Evolutionary conservation across 2,797 vertebrate genomes (phyloP).

Genomic region (Anableps anableps): DNA sequence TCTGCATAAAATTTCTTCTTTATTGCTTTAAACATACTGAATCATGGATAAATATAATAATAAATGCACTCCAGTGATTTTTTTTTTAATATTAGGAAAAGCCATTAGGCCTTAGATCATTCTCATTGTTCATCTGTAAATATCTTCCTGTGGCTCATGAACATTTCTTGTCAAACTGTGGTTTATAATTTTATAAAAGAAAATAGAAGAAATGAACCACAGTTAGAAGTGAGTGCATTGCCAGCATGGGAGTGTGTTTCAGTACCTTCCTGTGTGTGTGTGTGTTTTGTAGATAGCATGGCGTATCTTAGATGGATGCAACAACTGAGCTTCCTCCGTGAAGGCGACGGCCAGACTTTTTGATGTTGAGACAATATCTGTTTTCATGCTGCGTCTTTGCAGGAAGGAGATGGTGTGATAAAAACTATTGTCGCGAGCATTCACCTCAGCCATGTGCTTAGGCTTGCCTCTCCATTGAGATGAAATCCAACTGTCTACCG

Average conservation of each 20-base stretch:
- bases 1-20: not conserved
- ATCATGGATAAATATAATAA: not conserved
- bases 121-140: not conserved
- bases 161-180: not conserved
- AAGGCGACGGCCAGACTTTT: slow-evolving; percentile 70
- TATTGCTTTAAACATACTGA: not conserved
- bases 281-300: slow-evolving; percentile 57
- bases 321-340: slow-evolving; percentile 69
- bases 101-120: not conserved
- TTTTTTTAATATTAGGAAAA: not conserved
- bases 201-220: slow-evolving; percentile 54
- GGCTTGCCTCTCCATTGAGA: slow-evolving; percentile 72
- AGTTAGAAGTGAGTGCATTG: slow-evolving; percentile 38
- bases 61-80: not conserved
- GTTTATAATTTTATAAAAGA: slow-evolving; percentile 1
- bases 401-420: slow-evolving; percentile 71
- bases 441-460: slow-evolving; percentile 73
- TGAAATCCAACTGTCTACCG: slow-evolving; percentile 73
- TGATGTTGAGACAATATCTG: slow-evolving; percentile 78
- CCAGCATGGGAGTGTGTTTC: slow-evolving; percentile 31
- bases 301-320: slow-evolving; percentile 74
- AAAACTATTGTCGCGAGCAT: slow-evolving; percentile 53
- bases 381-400: slow-evolving; percentile 77
- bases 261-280: slow-evolving; percentile 4
- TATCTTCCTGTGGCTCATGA: not conserved